Evolutionary conservation across 2,797 vertebrate species (phyloP), one percentile per base, ranked within the genome.

Genomic region (Leuciscus waleckii): DNA sequence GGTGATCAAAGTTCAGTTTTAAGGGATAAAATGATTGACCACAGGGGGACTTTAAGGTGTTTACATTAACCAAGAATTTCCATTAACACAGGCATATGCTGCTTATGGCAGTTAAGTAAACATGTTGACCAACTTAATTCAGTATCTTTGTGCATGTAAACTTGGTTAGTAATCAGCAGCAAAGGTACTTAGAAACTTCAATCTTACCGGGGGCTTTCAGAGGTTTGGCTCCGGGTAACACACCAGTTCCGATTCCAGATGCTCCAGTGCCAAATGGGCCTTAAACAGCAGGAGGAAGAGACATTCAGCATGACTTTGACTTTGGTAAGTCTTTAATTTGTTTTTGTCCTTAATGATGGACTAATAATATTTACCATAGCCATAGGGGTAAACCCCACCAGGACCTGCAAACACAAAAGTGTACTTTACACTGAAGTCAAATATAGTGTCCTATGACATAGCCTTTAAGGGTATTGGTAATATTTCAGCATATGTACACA

Each of bases 201-300:
- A 80, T 75, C 86, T 65, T 46, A 95, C 95, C 91, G 85, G 93
- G 92, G 83, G 91, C 89, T 90, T 94, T 95, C 68, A 93, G 86
- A 46, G 94, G 94, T 51, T 93, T 95, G 8, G 89, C 92, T 83
- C 92, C 94, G 82, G 94, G 92, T 26, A 90, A 88, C 7, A 84
- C 23, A 32, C 86, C 90, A 43, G 86, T 81, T 82, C 86, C 92
- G 10, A 74, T 39, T 87, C 91, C 91, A 70, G 79, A 4, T 74
- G 85, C 3, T 85, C 88, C 87, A 32, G 65, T 8, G 5, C 87
- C 90, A 70, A 16, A 85, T 77, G 90, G 90, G 81, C 71, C 90
- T 94, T 49, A 83, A 79, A 67, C 29, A 43, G 26, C 26, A 49
- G 23, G 21, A 63, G 32, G 29, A 10, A 85, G 16, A 77, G 16